Evolutionary conservation across 2,113 vertebrate species (phyloP).

Genomic region (Callocephalon fimbriatum): DNA sequence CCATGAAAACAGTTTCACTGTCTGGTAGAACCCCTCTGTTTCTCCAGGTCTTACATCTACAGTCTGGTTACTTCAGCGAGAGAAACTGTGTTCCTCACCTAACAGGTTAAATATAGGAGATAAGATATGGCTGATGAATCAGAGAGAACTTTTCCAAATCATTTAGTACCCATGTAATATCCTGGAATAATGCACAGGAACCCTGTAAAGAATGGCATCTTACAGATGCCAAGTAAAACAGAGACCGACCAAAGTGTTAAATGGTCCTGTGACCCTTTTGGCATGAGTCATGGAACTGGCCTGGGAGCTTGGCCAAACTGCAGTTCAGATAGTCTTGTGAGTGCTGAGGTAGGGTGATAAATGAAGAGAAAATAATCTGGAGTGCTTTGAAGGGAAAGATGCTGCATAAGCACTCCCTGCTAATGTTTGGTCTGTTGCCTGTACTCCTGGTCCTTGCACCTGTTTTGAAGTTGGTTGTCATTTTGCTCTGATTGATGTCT

Average conservation of each 20-base stretch:
- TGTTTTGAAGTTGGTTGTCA: slow-evolving; percentile 42
- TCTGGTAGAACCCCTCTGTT: not conserved
- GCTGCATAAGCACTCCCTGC: slow-evolving; percentile 22
- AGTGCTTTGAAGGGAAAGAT: slow-evolving; percentile 1
- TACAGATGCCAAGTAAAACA: slow-evolving; percentile 7
- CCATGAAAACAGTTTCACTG: not conserved
- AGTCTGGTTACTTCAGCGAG: not conserved
- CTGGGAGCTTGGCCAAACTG: not conserved
- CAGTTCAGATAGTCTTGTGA: not conserved
- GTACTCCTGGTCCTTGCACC: not conserved
- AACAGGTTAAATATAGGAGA: not conserved
- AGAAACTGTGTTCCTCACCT: not conserved
- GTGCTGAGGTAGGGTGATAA: slow-evolving; percentile 7
- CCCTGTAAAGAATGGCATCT: not conserved
- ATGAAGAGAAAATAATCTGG: not conserved
- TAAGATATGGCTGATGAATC: not conserved
- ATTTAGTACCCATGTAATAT: not conserved
- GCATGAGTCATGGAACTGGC: not conserved
- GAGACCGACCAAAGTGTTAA: not conserved
- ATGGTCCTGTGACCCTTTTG: slow-evolving; percentile 15
- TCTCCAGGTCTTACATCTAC: not conserved
- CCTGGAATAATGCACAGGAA: slow-evolving; percentile 35
- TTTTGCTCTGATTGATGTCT: slow-evolving; percentile 51
- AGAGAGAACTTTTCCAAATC: not conserved
- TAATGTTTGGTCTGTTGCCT: not conserved